These are phyloP conservation scores for Thamnophis sirtalis DNA, from an alignment of 2,113 vertebrate genomes.

Conservation along the genomic window DNA sequence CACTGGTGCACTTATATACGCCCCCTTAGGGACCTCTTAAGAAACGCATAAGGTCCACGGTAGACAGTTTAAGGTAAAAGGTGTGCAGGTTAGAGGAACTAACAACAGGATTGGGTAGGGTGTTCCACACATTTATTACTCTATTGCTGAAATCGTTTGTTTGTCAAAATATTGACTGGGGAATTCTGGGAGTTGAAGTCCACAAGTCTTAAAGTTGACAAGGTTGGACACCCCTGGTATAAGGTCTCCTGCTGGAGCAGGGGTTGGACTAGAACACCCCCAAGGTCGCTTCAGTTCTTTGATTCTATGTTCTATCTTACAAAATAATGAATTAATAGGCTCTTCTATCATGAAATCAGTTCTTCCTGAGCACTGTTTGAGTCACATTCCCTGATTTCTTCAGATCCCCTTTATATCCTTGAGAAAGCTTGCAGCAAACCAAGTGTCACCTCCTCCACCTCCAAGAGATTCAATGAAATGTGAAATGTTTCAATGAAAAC, in stretches of 20 bases:
- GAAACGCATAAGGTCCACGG: too few relatives aligned
- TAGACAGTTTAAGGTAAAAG: too few relatives aligned
- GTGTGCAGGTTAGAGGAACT: too few relatives aligned
- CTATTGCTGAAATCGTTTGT: too few relatives aligned
- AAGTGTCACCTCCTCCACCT: accelerated
- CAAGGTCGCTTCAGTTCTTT: background rate
- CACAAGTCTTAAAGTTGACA: background rate
- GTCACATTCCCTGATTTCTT: background rate
- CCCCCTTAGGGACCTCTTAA: too few relatives aligned
- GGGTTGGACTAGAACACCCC: background rate
- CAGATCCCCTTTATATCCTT: background rate
- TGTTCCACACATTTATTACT: too few relatives aligned
- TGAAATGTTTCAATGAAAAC: too few relatives aligned
- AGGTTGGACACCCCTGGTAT: background rate
- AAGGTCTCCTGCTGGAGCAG: background rate
- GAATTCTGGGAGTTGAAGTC: background rate
- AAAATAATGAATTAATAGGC: background rate
- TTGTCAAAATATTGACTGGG: background rate
- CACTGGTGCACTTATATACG: too few relatives aligned
- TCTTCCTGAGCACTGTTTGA: background rate
- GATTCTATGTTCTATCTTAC: background rate
- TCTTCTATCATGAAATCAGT: background rate
- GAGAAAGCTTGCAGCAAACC: background rate
- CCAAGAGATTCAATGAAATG: accelerated
- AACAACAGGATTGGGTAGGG: too few relatives aligned